These are phyloP conservation scores for Knipowitschia caucasica DNA, from an alignment of 2,797 vertebrate genomes.

Conservation along the genomic window DNA sequence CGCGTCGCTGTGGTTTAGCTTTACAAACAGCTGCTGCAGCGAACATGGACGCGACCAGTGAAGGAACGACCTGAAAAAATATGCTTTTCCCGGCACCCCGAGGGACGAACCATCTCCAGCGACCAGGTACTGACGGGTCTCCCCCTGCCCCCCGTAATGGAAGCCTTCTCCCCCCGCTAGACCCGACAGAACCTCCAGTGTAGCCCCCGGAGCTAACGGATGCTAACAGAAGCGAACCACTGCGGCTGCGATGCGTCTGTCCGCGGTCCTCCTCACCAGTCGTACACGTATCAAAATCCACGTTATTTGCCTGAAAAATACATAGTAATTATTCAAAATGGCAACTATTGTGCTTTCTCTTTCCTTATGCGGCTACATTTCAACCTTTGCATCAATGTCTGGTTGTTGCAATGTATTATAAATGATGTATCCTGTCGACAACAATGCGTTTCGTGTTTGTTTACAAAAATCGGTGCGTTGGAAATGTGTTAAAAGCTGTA, in stretches of 20 bases:
- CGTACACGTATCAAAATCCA: rapidly evolving
- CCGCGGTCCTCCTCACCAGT: slow-evolving; percentile 27
- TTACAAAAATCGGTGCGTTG: too few species aligned
- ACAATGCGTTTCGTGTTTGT: not conserved
- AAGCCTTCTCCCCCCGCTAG: rapidly evolving
- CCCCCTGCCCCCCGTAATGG: rapidly evolving
- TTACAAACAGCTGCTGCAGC: slow-evolving; percentile 8
- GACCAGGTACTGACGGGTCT: slow-evolving; percentile 44
- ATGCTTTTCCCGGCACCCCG: slow-evolving; percentile 47
- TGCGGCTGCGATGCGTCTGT: slow-evolving; percentile 14
- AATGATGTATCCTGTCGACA: too few species aligned
- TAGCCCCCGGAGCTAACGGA: slow-evolving; percentile 4
- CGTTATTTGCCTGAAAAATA: not conserved
- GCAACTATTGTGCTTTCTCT: not conserved
- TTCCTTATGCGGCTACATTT: not conserved
- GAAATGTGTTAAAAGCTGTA: rapidly evolving
- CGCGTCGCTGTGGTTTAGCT: not conserved
- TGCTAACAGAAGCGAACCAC: slow-evolving; percentile 3
- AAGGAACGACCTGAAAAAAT: slow-evolving; percentile 58
- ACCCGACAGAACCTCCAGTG: not conserved
- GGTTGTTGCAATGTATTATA: not conserved
- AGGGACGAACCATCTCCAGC: slow-evolving; percentile 52
- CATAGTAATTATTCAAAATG: not conserved
- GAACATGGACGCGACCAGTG: slow-evolving; percentile 64
- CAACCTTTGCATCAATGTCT: not conserved